Percentiles rank a stretch among this genome's conserved stretches.
phyloP scores from a whole-genome alignment of 2,113 vertebrate species.

The Alethe diademata region DNA sequence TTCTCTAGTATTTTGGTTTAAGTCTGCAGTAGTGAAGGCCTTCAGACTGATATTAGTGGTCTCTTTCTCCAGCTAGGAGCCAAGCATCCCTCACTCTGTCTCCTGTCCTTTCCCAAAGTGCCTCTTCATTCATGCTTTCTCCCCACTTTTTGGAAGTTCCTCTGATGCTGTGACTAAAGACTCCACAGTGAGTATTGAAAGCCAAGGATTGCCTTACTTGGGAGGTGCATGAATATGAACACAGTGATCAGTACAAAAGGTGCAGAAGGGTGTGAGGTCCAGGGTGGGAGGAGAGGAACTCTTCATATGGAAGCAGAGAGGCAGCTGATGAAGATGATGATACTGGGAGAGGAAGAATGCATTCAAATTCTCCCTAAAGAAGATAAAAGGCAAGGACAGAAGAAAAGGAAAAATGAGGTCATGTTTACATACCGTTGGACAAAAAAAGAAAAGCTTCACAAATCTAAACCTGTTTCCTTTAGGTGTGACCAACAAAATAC shows the following conservation, averaged over 20 bases:
- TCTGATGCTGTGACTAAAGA: accelerated
- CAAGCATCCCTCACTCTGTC: background rate
- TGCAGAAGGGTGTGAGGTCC: background rate
- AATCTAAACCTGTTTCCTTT: background rate
- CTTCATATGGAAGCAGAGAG: background rate
- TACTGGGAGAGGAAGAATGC: background rate
- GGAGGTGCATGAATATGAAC: background rate
- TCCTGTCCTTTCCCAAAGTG: background rate
- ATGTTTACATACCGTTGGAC: background rate
- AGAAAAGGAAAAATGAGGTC: background rate
- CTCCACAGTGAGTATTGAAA: background rate
- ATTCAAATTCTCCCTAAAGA: background rate
- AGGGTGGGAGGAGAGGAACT: background rate
- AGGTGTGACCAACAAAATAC: background rate
- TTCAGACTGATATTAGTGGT: background rate
- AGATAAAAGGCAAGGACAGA: background rate
- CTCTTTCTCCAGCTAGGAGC: background rate
- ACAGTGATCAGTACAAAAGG: background rate
- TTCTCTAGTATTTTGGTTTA: background rate
- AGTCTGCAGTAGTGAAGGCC: background rate
- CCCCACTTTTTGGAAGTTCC: background rate
- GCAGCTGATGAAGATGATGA: background rate
- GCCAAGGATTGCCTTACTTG: background rate
- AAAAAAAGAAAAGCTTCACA: background rate
- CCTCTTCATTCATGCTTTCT: background rate